phyloP scores from a whole-genome alignment of 2,113 vertebrate genomes.

The Gila orcuttii region DNA sequence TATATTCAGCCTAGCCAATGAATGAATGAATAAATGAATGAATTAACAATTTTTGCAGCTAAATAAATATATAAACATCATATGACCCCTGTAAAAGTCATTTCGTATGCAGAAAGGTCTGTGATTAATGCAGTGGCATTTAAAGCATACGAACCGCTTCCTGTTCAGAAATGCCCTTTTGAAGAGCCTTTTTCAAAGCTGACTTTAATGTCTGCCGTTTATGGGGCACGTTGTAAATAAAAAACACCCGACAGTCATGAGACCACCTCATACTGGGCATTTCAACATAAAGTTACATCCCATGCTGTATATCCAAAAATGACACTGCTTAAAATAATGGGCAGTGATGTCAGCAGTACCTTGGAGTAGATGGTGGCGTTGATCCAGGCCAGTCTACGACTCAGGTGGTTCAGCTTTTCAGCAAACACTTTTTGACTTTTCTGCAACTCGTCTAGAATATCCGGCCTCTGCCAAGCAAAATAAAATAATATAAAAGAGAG shows the following conservation, averaged over 20 bases:
- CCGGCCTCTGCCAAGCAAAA: slow-evolving; percentile 80
- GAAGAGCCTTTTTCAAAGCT: background rate
- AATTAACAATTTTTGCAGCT: background rate
- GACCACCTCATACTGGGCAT: background rate
- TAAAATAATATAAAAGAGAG: background rate
- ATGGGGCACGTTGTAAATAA: background rate
- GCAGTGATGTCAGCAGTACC: slow-evolving; percentile 68
- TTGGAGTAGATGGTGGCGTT: slow-evolving; percentile 98
- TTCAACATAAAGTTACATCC: background rate
- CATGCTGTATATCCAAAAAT: background rate
- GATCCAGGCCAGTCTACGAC: slow-evolving; percentile 95
- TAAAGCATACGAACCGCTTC: background rate
- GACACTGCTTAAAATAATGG: background rate
- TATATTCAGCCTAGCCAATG: background rate
- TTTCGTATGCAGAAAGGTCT: background rate
- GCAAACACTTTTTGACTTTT: slow-evolving; percentile 97
- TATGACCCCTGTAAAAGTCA: background rate
- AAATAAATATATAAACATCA: background rate
- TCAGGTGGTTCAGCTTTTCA: slow-evolving; percentile 95
- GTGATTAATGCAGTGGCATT: slow-evolving; percentile 8
- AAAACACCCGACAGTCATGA: background rate
- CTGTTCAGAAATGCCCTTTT: background rate
- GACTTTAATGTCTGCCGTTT: background rate
- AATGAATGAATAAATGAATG: too few relatives aligned
- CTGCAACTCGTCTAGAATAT: slow-evolving; percentile 89